phyloP scores from a whole-genome alignment of 2,113 vertebrate genomes.

The Sylvilagus bachmani region DNA sequence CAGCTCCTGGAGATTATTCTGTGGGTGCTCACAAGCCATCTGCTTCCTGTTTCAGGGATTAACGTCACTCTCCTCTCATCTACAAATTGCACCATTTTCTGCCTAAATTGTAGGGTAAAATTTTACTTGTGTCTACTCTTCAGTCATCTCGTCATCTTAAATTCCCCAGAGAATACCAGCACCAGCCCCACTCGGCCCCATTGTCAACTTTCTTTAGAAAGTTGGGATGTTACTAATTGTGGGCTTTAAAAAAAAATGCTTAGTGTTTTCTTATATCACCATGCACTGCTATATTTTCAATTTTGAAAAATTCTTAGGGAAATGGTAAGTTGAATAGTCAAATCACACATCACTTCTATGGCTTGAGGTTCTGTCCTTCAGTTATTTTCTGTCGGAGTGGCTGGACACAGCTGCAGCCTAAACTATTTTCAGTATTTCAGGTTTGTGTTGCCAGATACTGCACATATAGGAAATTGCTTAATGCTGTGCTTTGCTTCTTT shows the following conservation, averaged over 20 bases:
- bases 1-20: background rate
- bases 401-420: background rate
- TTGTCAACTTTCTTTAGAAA: background rate
- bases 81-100: background rate
- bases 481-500: background rate
- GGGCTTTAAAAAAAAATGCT: background rate
- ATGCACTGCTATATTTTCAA: background rate
- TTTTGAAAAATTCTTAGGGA: background rate
- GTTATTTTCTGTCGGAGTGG: background rate
- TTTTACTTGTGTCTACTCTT: background rate
- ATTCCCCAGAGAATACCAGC: background rate
- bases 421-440: background rate
- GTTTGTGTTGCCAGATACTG: background rate
- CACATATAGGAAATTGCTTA: background rate
- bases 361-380: background rate
- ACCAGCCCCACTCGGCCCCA: background rate
- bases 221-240: background rate
- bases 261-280: background rate
- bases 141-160: background rate
- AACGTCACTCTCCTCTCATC: background rate
- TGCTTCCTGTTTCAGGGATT: background rate
- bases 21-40: background rate
- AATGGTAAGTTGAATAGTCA: background rate
- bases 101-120: background rate
- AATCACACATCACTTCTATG: background rate